phyloP scores from a whole-genome alignment of 1,140 invertebrate species.

The Halyomorpha halys region DNA sequence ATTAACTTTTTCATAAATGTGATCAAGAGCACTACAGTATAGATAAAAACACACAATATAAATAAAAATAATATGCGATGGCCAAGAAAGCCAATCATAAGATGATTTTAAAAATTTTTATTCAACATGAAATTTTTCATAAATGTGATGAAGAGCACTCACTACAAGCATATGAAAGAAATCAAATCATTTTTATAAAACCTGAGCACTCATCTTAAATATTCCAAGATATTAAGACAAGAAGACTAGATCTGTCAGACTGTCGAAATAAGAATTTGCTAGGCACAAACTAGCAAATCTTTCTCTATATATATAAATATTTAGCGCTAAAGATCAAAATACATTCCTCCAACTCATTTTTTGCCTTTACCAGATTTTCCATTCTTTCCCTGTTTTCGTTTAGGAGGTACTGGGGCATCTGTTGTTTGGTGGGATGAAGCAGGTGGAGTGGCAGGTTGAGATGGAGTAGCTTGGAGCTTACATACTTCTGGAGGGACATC shows the following conservation, averaged over 20 bases:
- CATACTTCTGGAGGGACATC: slow-evolving; percentile 15
- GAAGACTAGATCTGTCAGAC: slow-evolving; percentile 15
- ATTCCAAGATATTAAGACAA: too few species aligned
- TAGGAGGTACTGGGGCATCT: slow-evolving; percentile 38
- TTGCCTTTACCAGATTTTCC: slow-evolving; percentile 5
- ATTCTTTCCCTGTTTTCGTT: slow-evolving; percentile 34
- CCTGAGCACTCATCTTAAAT: too few species aligned
- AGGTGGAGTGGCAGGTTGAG: slow-evolving; percentile 19
- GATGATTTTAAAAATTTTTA: too few species aligned
- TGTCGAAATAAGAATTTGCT: background rate
- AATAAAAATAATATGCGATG: too few species aligned
- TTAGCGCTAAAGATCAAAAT: slow-evolving; percentile 6
- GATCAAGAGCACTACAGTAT: too few species aligned
- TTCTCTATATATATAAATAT: background rate
- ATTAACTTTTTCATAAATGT: too few species aligned
- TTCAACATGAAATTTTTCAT: too few species aligned
- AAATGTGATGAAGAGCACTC: too few species aligned
- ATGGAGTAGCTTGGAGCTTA: slow-evolving; percentile 19
- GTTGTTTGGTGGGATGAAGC: background rate
- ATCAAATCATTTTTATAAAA: too few species aligned
- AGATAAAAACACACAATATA: too few species aligned
- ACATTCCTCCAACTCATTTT: background rate
- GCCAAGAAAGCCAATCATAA: too few species aligned
- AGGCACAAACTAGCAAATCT: background rate
- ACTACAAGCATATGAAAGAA: too few species aligned